Evolutionary conservation across 2,797 vertebrate species (phyloP), one percentile per base, ranked within the genome.

Genomic region (Gymnothorax javanicus): DNA sequence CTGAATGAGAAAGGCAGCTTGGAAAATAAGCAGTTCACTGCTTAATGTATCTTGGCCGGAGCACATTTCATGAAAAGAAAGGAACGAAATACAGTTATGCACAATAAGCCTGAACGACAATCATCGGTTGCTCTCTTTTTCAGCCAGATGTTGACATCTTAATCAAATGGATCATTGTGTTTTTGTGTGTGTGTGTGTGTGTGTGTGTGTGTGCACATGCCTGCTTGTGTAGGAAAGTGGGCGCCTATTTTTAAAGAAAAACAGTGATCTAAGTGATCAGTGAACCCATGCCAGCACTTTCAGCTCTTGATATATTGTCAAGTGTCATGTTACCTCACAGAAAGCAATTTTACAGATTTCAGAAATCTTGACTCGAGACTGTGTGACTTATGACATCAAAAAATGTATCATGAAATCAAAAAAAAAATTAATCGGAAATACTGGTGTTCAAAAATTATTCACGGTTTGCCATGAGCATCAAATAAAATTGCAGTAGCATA

Each of bases 341-440:
- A 81, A 54, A 56, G 54, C 77, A 81, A 56, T 81, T 8, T 54
- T 56, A 81, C 77, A 81, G 77, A 81, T 20, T 52, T 33, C 43
- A 56, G 77, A 81, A 54, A 81, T 81, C 50, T 81, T 81, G 52
- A 56, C 50, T 81, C 56, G 56, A 81, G 77, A n/a, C 77, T n/a
- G 23, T 4, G 17, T 81, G 52, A 81, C 50, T 54, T 81, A 56
- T 81, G 73, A 56, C 77, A 81, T 81, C 73, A 77, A 13, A 50
- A n/a, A 11, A 11, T 71, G 9, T 11, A 81, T 7, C 50, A 43
- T 43, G 33, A 43, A 43, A 43, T 43, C 33, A 43, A 43, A 43
- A 43, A 43, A 43, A 1, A 1, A 43, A 43, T 43, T 43, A 43
- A 43, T 43, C 33, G 1, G 33, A 43, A 43, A 43, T 2, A 43